Conservation (phyloP, 2,888 invertebrate genomes). For the Entomobrya multifasciata region DNA sequence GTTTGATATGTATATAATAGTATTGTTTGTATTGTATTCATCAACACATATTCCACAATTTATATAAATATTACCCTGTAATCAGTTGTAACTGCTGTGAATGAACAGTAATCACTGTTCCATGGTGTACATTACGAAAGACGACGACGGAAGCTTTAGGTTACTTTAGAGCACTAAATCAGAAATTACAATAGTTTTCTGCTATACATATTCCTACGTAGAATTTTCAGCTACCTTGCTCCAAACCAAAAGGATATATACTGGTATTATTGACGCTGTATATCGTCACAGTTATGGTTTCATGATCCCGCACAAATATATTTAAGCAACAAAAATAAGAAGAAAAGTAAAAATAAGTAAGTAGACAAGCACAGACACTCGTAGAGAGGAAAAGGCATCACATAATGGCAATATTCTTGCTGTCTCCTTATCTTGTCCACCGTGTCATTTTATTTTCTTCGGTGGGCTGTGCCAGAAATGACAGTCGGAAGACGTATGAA, state of each 20-base stretch:
- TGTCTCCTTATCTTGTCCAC: conserved; percentile 74
- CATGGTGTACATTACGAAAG: conserved; percentile 1
- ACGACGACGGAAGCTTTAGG: conserved; percentile 1
- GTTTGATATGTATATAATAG: no score
- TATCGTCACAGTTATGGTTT: conserved; percentile 64
- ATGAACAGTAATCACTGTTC: background rate
- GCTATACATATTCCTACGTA: background rate
- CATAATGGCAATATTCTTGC: conserved; percentile 67
- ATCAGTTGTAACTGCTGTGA: background rate
- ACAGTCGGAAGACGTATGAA: conserved; percentile 72
- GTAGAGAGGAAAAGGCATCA: conserved; percentile 33
- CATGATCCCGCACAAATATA: conserved; percentile 34
- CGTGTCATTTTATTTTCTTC: conserved; percentile 68
- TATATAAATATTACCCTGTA: conserved; percentile 5
- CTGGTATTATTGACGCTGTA: conserved; percentile 26
- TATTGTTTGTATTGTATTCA: no score
- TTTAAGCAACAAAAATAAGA: background rate
- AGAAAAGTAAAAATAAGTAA: conserved; percentile 18
- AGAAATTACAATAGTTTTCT: conserved; percentile 2
- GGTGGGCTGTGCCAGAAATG: conserved; percentile 68
- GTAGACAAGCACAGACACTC: conserved; percentile 2
- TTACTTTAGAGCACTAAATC: conserved; percentile 4
- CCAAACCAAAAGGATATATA: background rate
- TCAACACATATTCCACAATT: no score
- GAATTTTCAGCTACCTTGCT: no score